Evolutionary conservation across 2,797 vertebrate species (phyloP), one percentile per base, ranked within the genome.

Genomic region (Pipistrellus nathusii): DNA sequence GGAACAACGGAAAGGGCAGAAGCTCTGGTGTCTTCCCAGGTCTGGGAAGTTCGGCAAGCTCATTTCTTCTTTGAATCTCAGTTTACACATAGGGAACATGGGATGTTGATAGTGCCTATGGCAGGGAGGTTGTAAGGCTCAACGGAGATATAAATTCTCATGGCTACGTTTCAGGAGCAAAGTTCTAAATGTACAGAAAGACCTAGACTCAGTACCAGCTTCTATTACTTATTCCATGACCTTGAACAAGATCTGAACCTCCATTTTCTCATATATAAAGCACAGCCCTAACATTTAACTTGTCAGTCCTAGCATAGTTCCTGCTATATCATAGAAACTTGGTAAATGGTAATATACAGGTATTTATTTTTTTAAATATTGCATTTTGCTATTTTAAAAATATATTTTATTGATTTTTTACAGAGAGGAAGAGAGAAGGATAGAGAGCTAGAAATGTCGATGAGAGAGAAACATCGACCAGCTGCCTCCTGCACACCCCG

Each of bases 21-120:
- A 27, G 6, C 57, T 48, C 72, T 44, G 20, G 17, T 57, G 32
- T 86, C 30, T 82, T 83, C 41, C 71, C 41, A 48, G 48, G 18
- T 85, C 64, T 90, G 32, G 68, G 64, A 75, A 62, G 38, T 53
- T 71, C 27, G 23, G 48, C 46, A 48, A 55, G 41, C 68, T 91
- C 27, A 17, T 89, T 88, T 90, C 66, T 68, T 94, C 76, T 88
- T 51, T 91, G 59, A 84, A 91, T 91, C n/a, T 93, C 48, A 55
- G 44, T 73, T 73, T 85, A 18, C 25, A 66, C 27, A 25, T 64
- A 14, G 1, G 3, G 32, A 82, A 64, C 77, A 27, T 62, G 35
- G 17, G 82, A 82, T 41, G 48, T 41, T 80, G 76, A 46, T 4
- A 38, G 66, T 4, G 35, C n/a, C 57, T 15, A 3, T 55, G 57